Evolutionary conservation across 2,113 vertebrate genomes (phyloP), one percentile per base, ranked within the genome.

Genomic region (Sceloporus undulatus): DNA sequence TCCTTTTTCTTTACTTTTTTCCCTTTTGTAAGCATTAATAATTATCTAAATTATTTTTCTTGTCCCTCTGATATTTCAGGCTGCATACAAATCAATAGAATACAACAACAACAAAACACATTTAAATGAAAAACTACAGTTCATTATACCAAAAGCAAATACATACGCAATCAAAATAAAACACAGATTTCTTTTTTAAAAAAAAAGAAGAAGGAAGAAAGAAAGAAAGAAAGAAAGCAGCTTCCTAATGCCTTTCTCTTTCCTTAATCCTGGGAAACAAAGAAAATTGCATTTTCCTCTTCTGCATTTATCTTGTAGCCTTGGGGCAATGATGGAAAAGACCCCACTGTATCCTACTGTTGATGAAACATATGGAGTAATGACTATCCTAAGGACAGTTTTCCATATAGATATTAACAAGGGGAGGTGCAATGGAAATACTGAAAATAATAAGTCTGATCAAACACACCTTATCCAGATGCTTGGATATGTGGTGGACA

Each of bases 41-140:
- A 84, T 73, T 73, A 84, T 11, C 48, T 73, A 54, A 79, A 85
- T 75, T 85, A 59, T 74, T 59, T 75, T 74, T 59, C 52, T 56
- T 85, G 21, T 85, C 52, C 59, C n/a, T 84, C 2, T 18, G 59
- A 38, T 59, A 42, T 73, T 62, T 13, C 54, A 65, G 73, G 54
- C 25, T 42, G 2, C 80, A 27, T 66, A 11, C 65, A 83, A 29
- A 83, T 70, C 40, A 83, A 42, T 82, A 65, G 38, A 66, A 66
- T 56, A 59, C 78, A 80, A 34, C 38, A 59, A 65, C 23, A 48
- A 68, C 68, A 9, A 27, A 83, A 70, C 9, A 2, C 66, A 38
- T 52, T n/a, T 70, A 48, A 71, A 84, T n/a, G 68, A 14, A 84
- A 21, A 82, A 42, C 59, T 85, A 65, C 3, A 76, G 56, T 76